A percentile compares a stretch with the other conserved stretches of the same genome.
These are phyloP conservation scores for Lepisosteus osseus DNA, from an alignment of 2,113 vertebrate genomes.

Conservation along the genomic window DNA sequence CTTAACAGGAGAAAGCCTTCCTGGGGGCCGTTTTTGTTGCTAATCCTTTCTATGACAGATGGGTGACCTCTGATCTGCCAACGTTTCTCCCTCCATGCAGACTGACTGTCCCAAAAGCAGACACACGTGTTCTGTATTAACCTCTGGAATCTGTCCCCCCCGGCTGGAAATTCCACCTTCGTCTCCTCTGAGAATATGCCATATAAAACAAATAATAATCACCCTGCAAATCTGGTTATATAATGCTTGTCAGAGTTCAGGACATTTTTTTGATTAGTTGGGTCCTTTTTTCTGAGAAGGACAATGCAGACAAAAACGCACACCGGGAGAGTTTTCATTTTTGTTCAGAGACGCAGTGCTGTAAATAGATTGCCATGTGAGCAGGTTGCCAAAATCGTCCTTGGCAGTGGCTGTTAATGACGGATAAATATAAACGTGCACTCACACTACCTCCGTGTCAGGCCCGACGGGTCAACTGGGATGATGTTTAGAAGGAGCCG, in stretches of 20 bases:
- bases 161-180: too few relatives aligned
- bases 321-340: neutral
- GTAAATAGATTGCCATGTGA: neutral
- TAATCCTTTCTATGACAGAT: too few relatives aligned
- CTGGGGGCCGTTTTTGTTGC: too few relatives aligned
- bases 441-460: neutral
- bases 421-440: constrained; percentile 16
- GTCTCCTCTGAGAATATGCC: neutral
- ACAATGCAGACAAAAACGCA: neutral
- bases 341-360: neutral
- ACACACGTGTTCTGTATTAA: too few relatives aligned
- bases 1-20: too few relatives aligned
- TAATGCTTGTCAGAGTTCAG: neutral
- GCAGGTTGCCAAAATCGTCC: neutral
- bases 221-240: neutral
- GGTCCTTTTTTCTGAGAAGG: neutral
- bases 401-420: constrained; percentile 9
- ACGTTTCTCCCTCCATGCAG: too few relatives aligned
- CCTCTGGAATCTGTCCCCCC: too few relatives aligned
- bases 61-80: too few relatives aligned
- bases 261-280: neutral
- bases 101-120: too few relatives aligned
- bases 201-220: neutral
- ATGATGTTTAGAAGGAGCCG: too few relatives aligned
- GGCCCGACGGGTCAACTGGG: too few relatives aligned